Evolutionary conservation across 1,140 invertebrate genomes (phyloP).

Genomic region (Cydia pomonella): DNA sequence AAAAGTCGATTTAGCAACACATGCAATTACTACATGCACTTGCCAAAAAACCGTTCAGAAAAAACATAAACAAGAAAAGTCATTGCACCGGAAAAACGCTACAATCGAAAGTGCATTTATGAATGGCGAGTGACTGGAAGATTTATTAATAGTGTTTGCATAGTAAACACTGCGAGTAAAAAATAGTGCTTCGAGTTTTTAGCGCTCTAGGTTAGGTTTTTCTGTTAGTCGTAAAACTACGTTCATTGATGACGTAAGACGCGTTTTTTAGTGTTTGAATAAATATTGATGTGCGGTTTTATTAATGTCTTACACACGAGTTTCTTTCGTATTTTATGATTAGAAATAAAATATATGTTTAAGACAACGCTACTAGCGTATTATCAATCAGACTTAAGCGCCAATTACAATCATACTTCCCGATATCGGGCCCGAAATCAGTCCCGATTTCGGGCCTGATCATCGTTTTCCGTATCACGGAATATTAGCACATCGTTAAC

Average conservation of each 20-base stretch:
- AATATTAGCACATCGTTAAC: too few species aligned
- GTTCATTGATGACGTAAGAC: background rate
- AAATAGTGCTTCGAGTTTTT: conserved; percentile 15
- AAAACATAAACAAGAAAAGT: conserved; percentile 24
- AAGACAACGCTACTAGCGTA: too few species aligned
- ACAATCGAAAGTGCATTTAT: conserved; percentile 28
- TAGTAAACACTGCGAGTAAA: conserved; percentile 12
- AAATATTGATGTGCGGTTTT: background rate
- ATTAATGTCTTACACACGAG: background rate
- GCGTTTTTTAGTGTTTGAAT: background rate
- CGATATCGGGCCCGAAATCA: too few species aligned
- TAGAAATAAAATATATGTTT: too few species aligned
- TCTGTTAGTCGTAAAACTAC: background rate
- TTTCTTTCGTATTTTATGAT: background rate
- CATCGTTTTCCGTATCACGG: too few species aligned
- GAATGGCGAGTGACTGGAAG: conserved; percentile 6
- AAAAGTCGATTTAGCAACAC: background rate
- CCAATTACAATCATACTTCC: too few species aligned
- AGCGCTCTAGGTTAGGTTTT: conserved; percentile 8
- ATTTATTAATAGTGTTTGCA: conserved; percentile 7
- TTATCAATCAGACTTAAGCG: too few species aligned
- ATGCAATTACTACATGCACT: background rate
- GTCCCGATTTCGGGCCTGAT: too few species aligned
- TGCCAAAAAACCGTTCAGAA: conserved; percentile 7
- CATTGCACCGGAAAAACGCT: conserved; percentile 12